Evolutionary conservation across 2,888 invertebrate species (phyloP).

Genomic region (Onchidella celtica): DNA sequence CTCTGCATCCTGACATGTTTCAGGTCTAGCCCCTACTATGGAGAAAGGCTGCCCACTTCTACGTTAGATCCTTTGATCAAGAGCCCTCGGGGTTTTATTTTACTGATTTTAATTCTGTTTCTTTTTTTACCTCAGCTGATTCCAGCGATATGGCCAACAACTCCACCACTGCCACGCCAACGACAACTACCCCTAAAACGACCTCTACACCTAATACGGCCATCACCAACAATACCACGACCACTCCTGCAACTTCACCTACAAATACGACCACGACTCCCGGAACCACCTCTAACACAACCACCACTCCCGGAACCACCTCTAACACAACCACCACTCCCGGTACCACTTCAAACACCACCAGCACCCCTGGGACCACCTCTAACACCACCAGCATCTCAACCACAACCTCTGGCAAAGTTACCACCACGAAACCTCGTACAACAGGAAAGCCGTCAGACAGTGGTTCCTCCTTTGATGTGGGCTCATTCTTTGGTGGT

Average conservation of each 20-base stretch:
- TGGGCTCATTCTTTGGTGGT: conserved; percentile 39
- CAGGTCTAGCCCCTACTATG: too few relatives aligned
- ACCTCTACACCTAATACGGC: neutral
- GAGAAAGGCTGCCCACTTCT: too few relatives aligned
- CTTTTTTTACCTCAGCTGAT: too few relatives aligned
- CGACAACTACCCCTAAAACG: neutral
- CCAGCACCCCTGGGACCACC: neutral
- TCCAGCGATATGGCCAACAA: neutral
- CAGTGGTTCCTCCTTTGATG: conserved; percentile 24
- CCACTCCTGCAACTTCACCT: neutral
- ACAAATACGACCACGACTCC: neutral
- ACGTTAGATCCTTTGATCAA: too few relatives aligned
- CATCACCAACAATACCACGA: neutral
- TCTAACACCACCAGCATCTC: neutral
- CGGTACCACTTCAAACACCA: neutral
- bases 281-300: neutral
- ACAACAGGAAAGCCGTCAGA: neutral
- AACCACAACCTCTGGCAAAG: neutral
- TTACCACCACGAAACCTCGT: neutral
- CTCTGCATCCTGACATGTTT: too few relatives aligned
- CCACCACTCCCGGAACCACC: neutral
- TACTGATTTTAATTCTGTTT: too few relatives aligned
- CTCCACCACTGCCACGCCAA: neutral
- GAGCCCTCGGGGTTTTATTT: too few relatives aligned
- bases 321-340: neutral